Evolutionary conservation across 2,888 invertebrate species (phyloP).

Genomic region (Eudasyphora cyanicolor): DNA sequence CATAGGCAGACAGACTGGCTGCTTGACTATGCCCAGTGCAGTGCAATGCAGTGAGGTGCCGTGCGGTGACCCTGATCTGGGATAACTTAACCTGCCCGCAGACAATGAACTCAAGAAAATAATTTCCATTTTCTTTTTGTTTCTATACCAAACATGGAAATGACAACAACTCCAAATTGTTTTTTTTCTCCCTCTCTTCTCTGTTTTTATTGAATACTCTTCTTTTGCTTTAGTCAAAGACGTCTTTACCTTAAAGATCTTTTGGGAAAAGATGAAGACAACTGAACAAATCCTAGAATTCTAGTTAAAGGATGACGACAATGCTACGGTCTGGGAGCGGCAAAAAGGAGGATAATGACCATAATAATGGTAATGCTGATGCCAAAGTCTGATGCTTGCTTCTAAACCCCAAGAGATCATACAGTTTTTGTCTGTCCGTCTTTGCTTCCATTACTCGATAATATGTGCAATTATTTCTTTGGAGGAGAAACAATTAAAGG

Average conservation of each 20-base stretch:
- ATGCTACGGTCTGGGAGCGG: too few species aligned
- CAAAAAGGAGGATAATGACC: background rate
- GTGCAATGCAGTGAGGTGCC: too few species aligned
- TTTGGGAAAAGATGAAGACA: slow-evolving; percentile 16
- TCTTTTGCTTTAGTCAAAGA: too few species aligned
- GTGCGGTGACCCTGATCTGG: slow-evolving; percentile 53
- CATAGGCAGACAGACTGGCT: background rate
- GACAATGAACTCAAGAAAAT: slow-evolving; percentile 53
- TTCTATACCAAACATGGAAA: background rate
- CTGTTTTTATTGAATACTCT: too few species aligned
- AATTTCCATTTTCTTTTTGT: background rate
- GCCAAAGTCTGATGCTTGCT: background rate
- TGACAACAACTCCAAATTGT: background rate
- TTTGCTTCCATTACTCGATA: too few species aligned
- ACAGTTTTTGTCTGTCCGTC: background rate
- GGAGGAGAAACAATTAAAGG: background rate
- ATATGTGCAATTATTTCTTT: background rate
- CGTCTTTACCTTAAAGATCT: slow-evolving; percentile 43
- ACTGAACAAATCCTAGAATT: background rate
- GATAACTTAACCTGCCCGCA: slow-evolving; percentile 52
- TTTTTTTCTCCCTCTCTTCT: too few species aligned
- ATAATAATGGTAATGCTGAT: background rate
- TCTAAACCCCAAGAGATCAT: background rate
- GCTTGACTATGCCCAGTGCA: too few species aligned
- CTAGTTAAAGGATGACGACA: background rate